These are phyloP conservation scores for Branchinecta lynchi DNA, from an alignment of 1,140 invertebrate genomes.

Conservation along the genomic window DNA sequence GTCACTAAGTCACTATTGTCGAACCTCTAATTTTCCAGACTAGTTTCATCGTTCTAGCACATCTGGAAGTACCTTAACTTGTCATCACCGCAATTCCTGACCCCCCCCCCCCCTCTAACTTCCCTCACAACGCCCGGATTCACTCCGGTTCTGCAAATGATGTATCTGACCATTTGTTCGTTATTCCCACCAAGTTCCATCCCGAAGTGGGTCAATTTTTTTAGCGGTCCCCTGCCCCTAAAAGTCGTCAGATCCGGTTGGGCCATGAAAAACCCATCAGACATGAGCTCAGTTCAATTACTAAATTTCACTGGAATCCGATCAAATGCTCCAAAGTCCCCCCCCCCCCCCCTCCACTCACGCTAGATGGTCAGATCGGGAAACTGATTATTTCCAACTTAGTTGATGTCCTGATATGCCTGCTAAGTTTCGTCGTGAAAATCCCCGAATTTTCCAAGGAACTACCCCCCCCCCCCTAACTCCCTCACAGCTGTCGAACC, in stretches of 20 bases:
- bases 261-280: not conserved
- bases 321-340: not conserved
- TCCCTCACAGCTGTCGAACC: too few species aligned
- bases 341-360: too few species aligned
- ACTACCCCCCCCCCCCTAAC: too few species aligned
- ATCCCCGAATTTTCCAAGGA: too few species aligned
- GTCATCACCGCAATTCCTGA: too few species aligned
- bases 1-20: not conserved
- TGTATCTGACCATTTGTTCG: not conserved
- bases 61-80: not conserved
- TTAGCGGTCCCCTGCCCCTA: not conserved
- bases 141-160: not conserved
- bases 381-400: too few species aligned
- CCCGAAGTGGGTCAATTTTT: not conserved
- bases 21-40: not conserved
- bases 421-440: too few species aligned
- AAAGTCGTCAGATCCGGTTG: not conserved
- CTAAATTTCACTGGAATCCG: constrained; percentile 4
- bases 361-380: too few species aligned
- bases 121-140: not conserved
- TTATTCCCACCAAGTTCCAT: constrained; percentile 1
- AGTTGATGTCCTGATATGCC: too few species aligned
- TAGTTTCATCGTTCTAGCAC: constrained; percentile 1
- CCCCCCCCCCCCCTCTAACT: not conserved
- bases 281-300: not conserved